A percentile compares a stretch with the other conserved stretches of the same genome.
Conservation (phyloP, 2,113 vertebrate genomes). For the Tetraodon nigroviridis region DNA sequence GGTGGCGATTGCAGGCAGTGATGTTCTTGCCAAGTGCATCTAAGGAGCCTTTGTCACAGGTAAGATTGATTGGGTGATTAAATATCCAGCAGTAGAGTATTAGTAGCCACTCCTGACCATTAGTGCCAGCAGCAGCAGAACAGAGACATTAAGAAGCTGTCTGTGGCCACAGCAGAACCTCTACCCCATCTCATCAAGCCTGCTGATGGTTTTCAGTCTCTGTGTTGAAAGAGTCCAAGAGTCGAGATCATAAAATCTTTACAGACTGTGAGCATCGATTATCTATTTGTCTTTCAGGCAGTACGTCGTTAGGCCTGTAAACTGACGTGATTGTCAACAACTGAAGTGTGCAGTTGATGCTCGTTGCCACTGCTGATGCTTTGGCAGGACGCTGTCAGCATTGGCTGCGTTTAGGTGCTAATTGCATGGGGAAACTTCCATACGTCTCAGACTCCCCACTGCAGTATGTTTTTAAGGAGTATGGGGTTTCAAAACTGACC, state of each 20-base stretch:
- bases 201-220: constrained; percentile 25
- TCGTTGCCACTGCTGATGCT: too few relatives aligned
- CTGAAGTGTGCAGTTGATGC: too few relatives aligned
- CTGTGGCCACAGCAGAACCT: constrained; percentile 36
- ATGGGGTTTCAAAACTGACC: too few relatives aligned
- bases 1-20: constrained; percentile 61
- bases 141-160: constrained; percentile 46
- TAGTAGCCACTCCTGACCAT: constrained; percentile 65
- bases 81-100: constrained; percentile 66
- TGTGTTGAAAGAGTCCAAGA: constrained; percentile 17
- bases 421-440: too few relatives aligned
- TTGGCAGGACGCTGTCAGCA: too few relatives aligned
- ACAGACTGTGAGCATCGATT: neutral
- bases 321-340: too few relatives aligned
- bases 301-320: too few relatives aligned
- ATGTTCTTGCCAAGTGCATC: constrained; percentile 63
- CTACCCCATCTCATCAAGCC: constrained; percentile 42
- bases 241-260: constrained; percentile 37
- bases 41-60: constrained; percentile 66
- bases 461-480: too few relatives aligned
- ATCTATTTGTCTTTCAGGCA: too few relatives aligned
- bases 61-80: constrained; percentile 74
- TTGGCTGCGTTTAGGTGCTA: too few relatives aligned
- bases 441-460: too few relatives aligned
- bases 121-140: constrained; percentile 49